Evolutionary conservation across 2,113 vertebrate species (phyloP).

Genomic region (Leptocoma aspasia): DNA sequence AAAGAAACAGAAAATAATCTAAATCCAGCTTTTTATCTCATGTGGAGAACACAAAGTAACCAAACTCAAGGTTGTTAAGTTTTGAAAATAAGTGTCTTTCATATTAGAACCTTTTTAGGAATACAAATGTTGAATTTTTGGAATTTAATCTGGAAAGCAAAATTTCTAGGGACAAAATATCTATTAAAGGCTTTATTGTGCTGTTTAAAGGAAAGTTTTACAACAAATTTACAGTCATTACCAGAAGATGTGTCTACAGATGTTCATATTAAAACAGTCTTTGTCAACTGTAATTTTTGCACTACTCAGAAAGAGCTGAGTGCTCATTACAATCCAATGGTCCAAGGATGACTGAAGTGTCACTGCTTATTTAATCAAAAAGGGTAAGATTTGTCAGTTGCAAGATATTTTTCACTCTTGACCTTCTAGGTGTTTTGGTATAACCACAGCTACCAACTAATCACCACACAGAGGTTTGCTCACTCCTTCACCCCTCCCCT

Average conservation of each 20-base stretch:
- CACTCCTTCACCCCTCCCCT: background rate
- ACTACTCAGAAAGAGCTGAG: background rate
- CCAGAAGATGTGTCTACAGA: background rate
- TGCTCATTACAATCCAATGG: background rate
- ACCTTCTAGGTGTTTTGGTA: background rate
- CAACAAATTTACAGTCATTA: background rate
- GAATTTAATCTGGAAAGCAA: background rate
- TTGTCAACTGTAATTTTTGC: background rate
- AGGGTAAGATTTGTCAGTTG: background rate
- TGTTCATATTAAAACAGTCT: background rate
- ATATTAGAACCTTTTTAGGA: background rate
- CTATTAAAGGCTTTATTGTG: background rate
- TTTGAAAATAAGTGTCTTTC: background rate
- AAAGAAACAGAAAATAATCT: background rate
- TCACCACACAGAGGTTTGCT: fast-evolving
- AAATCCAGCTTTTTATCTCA: background rate
- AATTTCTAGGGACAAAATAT: background rate
- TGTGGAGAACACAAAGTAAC: background rate
- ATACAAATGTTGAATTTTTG: background rate
- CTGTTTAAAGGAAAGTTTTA: background rate
- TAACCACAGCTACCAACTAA: background rate
- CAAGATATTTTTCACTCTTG: background rate
- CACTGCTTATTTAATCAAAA: background rate
- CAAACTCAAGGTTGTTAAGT: background rate
- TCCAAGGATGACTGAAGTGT: background rate